These are phyloP conservation scores for Lasioglossum zephyrum DNA, from an alignment of 2,888 invertebrate genomes.

Conservation along the genomic window DNA sequence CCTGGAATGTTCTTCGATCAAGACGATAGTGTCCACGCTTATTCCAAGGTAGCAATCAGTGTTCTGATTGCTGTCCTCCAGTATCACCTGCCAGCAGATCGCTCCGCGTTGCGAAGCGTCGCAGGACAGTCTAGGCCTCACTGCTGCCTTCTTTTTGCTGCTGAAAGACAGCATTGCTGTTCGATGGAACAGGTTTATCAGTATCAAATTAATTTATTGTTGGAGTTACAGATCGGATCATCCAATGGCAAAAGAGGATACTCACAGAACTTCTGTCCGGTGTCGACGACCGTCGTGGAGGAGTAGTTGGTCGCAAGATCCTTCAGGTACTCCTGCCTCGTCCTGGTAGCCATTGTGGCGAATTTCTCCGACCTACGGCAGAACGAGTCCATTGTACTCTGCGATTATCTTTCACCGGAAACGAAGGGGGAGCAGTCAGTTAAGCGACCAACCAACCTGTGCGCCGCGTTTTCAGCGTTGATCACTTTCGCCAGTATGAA, in stretches of 20 bases:
- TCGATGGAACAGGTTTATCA: not conserved
- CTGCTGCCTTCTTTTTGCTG: conserved; percentile 91
- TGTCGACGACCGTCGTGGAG: conserved; percentile 92
- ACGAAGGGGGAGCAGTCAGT: not conserved
- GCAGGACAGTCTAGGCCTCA: conserved; percentile 90
- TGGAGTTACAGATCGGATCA: not conserved
- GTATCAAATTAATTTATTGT: too few species aligned
- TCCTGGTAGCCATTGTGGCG: conserved; percentile 97
- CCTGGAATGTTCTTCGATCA: conserved; percentile 93
- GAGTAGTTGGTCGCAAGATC: conserved; percentile 95
- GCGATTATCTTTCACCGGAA: not conserved
- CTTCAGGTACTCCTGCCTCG: conserved; percentile 97
- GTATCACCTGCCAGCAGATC: conserved; percentile 92
- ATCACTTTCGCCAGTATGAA: conserved; percentile 97
- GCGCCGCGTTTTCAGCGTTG: conserved; percentile 98
- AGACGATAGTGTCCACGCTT: conserved; percentile 93
- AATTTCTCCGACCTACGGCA: conserved; percentile 94
- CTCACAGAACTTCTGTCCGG: conserved; percentile 95
- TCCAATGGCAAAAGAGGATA: conserved; percentile 59
- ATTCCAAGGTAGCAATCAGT: conserved; percentile 94
- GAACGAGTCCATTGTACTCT: not conserved
- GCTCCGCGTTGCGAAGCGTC: conserved; percentile 91
- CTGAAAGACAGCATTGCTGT: conserved; percentile 91
- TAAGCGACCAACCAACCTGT: conserved; percentile 83
- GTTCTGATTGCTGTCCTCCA: conserved; percentile 89